Conservation (phyloP, 2,113 vertebrate species). For the Passer domesticus region DNA sequence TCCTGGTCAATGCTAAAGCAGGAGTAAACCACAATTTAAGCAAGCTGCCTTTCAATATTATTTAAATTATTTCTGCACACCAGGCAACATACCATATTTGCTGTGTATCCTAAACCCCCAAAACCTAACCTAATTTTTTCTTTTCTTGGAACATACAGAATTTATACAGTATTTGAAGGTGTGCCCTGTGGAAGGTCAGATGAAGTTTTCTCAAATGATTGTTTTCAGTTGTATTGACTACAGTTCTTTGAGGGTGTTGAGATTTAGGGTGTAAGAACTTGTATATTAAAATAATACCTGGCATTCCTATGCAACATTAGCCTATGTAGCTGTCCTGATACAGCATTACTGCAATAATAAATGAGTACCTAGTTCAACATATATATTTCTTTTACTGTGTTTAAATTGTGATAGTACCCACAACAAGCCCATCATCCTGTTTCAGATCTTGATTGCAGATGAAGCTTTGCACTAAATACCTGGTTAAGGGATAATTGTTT, state of each 20-base stretch:
- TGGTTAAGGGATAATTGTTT: background rate
- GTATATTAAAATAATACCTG: background rate
- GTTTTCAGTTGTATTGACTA: background rate
- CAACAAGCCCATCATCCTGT: background rate
- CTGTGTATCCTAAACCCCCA: background rate
- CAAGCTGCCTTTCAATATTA: background rate
- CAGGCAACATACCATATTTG: fast-evolving
- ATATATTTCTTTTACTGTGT: background rate
- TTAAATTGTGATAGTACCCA: background rate
- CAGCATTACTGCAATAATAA: background rate
- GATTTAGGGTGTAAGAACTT: background rate
- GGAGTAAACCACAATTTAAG: background rate
- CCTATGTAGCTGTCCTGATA: background rate
- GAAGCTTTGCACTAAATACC: background rate
- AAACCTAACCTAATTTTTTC: background rate
- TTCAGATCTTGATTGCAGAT: background rate
- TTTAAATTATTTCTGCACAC: background rate
- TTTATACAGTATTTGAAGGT: background rate
- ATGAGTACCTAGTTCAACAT: background rate
- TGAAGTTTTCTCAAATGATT: background rate
- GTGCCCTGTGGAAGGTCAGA: background rate
- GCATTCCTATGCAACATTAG: background rate
- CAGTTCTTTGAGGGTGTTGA: background rate
- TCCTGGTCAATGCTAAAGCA: background rate
- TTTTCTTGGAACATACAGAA: background rate